Conservation (phyloP, 2,888 invertebrate species). For the Deilephila porcellus region DNA sequence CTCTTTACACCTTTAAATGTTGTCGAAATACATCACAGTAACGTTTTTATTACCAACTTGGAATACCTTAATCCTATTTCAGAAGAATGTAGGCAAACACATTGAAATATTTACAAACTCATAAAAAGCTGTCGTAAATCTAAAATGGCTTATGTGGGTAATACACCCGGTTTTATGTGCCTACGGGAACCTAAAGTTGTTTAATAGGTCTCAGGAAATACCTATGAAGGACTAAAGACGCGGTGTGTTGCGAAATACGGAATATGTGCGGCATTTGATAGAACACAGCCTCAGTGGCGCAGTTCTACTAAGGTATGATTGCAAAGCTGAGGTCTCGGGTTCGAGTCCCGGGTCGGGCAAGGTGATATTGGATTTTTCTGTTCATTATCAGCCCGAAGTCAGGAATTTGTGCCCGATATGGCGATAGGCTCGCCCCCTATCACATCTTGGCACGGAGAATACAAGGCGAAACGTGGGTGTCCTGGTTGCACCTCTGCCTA, state of each 20-base stretch:
- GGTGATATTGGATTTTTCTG: too few species aligned
- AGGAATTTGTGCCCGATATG: background rate
- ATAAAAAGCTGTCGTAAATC: constrained; percentile 22
- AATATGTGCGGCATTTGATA: too few species aligned
- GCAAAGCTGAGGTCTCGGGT: too few species aligned
- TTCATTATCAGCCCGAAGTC: too few species aligned
- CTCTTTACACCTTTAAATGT: too few species aligned
- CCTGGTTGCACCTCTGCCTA: too few species aligned
- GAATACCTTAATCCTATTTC: background rate
- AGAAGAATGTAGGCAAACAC: constrained; percentile 5
- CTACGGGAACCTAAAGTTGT: constrained; percentile 14
- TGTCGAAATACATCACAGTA: background rate
- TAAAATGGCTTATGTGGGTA: constrained; percentile 8
- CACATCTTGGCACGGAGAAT: too few species aligned
- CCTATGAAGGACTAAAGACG: background rate
- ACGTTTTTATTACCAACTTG: background rate
- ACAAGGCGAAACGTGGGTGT: background rate
- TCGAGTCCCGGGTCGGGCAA: too few species aligned
- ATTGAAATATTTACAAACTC: constrained; percentile 9
- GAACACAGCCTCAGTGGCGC: too few species aligned
- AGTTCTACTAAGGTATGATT: too few species aligned
- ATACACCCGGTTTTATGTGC: constrained; percentile 15
- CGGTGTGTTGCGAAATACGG: too few species aligned
- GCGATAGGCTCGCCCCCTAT: too few species aligned
- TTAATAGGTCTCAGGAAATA: background rate